Evolutionary conservation across 2,888 invertebrate species (phyloP), one percentile per base, ranked within the genome.

Genomic region (Sinodicranocentrus sp.): DNA sequence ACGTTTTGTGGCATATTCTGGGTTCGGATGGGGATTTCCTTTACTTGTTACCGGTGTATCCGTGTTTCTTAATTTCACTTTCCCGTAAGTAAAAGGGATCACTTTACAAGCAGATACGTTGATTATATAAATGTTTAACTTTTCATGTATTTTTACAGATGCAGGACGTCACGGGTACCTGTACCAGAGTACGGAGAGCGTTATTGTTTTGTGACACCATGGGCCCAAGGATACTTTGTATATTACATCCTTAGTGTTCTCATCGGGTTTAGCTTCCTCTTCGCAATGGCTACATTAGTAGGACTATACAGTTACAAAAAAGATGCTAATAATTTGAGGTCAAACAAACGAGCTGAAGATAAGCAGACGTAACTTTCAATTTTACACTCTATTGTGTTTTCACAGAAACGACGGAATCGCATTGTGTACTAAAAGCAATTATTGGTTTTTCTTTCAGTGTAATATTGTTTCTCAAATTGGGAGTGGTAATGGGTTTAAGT

Each of bases 161-260:
- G 84, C 25, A 72, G 73, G 0, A 23, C n/a, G 1, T 52, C 73
- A 15, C 1, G 67, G 1, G 61, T 84, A 0, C 73, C 43, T 0
- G 52, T 78, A 15, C 84, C 84, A 0, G 84, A 84, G 5, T 84
- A 25, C 61, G 84, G 73, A 6, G 68, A 68, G 6, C 8, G 67
- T 15, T 54, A 65, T 43, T 84, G 84, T 13, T 84, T 78, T 48
- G 73, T 84, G 10, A 8, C 61, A 5, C 84, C 84, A 0, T 84
- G 84, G 82, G 72, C 84, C 0, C 84, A 84, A 28, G 84, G 84
- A 0, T 25, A 15, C 25, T 84, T 61, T n/a, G 52, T 84, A 5
- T 84, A 84, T 54, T 84, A 78, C 61, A 73, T 84, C 3, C 65
- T 84, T 10, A 23, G 71, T 0, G 13, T 84, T 23, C 19, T 84